A percentile compares a stretch with the other conserved stretches of the same genome.
Evolutionary conservation across 2,113 vertebrate species (phyloP).

Genomic region (Pleuronectes platessa): DNA sequence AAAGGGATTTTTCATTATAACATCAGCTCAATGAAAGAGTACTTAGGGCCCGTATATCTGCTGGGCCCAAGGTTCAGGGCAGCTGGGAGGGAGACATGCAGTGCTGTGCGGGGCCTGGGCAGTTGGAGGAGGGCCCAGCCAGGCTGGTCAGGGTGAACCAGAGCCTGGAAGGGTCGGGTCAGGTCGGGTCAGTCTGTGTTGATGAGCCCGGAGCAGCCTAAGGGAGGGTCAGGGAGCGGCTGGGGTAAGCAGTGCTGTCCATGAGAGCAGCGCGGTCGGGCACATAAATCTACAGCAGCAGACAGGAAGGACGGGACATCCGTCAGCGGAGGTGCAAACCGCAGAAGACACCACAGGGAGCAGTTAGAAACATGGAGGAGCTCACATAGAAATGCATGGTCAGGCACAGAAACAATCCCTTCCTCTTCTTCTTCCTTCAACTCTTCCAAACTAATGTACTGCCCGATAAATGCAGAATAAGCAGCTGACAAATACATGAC

Average conservation of each 20-base stretch:
- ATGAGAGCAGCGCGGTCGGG: slow-evolving; percentile 42
- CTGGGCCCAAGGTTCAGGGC: slow-evolving; percentile 43
- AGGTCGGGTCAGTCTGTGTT: slow-evolving; percentile 12
- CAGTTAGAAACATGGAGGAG: slow-evolving; percentile 15
- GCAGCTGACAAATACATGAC: no score
- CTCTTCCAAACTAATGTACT: background rate
- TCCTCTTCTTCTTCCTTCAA: background rate
- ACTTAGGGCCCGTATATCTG: slow-evolving; percentile 69
- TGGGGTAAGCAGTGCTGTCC: slow-evolving; percentile 29
- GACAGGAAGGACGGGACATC: slow-evolving; percentile 61
- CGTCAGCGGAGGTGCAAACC: slow-evolving; percentile 58
- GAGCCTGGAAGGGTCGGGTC: slow-evolving; percentile 1
- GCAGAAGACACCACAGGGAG: slow-evolving; percentile 29
- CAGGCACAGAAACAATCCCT: slow-evolving; percentile 18
- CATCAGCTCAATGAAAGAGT: slow-evolving; percentile 72
- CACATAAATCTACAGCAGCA: slow-evolving; percentile 60
- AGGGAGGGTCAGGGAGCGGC: slow-evolving; percentile 7
- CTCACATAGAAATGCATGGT: background rate
- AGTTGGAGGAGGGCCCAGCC: slow-evolving; percentile 11
- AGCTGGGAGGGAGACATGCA: background rate
- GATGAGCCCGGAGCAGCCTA: slow-evolving; percentile 14
- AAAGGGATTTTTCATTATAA: slow-evolving; percentile 70
- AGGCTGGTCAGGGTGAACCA: background rate
- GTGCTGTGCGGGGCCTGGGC: background rate
- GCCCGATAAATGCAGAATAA: no score